These are phyloP conservation scores for Petromus typicus DNA, from an alignment of 2,113 vertebrate species.

Conservation along the genomic window DNA sequence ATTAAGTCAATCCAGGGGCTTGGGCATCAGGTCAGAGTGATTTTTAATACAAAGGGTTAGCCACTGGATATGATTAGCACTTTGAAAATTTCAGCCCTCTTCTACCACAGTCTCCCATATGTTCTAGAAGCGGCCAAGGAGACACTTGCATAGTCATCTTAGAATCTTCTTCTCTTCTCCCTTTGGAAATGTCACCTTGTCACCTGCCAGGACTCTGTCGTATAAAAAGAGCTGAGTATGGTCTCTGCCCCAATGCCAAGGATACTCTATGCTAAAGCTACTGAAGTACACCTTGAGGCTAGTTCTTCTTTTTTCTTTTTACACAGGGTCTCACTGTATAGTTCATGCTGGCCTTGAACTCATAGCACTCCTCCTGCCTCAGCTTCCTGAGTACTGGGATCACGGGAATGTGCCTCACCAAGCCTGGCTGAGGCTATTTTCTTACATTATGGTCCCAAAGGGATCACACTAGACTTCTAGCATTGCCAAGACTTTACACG, in stretches of 20 bases:
- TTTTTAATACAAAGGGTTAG: not conserved
- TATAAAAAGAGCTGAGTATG: not conserved
- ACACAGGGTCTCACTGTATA: slow-evolving; percentile 7
- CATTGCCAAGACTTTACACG: slow-evolving; percentile 17
- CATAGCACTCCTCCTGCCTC: not conserved
- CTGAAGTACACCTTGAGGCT: not conserved
- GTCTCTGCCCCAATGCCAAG: not conserved
- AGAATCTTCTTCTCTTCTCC: not conserved
- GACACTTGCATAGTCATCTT: not conserved
- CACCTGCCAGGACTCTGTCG: not conserved
- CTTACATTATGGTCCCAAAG: not conserved
- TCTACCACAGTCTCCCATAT: not conserved
- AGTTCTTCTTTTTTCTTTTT: not conserved
- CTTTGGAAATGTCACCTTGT: not conserved
- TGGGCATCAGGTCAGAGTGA: not conserved
- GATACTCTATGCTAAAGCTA: not conserved
- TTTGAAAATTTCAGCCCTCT: slow-evolving; percentile 21
- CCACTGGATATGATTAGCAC: not conserved
- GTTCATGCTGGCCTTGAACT: not conserved
- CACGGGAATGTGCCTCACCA: not conserved
- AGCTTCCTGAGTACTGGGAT: not conserved
- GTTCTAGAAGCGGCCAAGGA: not conserved
- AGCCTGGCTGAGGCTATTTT: not conserved
- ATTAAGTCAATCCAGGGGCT: not conserved
- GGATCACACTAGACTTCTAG: not conserved